Conservation (phyloP, 2,888 invertebrate genomes). For the Drosophila histrio region DNA sequence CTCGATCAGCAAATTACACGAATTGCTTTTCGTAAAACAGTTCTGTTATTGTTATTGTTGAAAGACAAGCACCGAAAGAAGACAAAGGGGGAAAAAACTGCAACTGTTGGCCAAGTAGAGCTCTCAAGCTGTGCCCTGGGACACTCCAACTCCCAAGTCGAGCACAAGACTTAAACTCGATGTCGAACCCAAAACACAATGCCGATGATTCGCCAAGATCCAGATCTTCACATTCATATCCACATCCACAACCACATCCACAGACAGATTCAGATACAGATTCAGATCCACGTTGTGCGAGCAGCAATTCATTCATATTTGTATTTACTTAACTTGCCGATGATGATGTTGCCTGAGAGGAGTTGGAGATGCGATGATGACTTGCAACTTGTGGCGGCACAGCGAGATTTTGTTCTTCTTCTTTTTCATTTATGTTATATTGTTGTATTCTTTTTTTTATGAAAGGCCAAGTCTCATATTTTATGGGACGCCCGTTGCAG, state of each 20-base stretch:
- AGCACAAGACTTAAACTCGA: constrained; percentile 6
- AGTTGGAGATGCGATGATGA: constrained; percentile 64
- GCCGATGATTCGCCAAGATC: constrained; percentile 72
- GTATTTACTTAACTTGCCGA: constrained; percentile 73
- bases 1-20: constrained; percentile 58
- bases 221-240: constrained; percentile 51
- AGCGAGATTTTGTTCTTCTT: constrained; percentile 44
- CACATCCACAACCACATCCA: neutral
- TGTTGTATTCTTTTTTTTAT: constrained; percentile 34
- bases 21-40: constrained; percentile 50
- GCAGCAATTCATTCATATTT: constrained; percentile 75
- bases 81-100: constrained; percentile 48
- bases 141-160: constrained; percentile 46
- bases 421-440: constrained; percentile 22
- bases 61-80: constrained; percentile 18
- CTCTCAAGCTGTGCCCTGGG: constrained; percentile 64
- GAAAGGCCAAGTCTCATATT: constrained; percentile 59
- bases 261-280: constrained; percentile 14
- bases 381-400: constrained; percentile 60
- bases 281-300: constrained; percentile 14
- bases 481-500: constrained; percentile 70
- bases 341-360: constrained; percentile 50
- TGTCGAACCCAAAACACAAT: constrained; percentile 43
- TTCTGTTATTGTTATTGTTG: constrained; percentile 18
- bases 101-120: constrained; percentile 59